Conservation (phyloP, 1,140 invertebrate genomes). For the Steinernema feltiae region DNA sequence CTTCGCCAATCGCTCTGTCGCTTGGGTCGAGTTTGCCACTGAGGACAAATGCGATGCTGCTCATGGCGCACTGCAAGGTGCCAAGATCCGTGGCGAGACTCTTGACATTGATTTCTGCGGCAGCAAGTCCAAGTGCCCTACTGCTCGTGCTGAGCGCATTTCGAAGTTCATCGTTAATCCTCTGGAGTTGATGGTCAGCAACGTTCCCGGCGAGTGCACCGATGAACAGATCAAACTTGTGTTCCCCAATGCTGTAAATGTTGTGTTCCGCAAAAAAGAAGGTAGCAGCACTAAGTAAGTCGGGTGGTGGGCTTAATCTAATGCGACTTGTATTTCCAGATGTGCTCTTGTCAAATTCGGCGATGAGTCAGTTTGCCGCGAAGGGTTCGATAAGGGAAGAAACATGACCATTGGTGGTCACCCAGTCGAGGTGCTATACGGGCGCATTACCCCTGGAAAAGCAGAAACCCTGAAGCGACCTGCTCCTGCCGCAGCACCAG, state of each 20-base stretch:
- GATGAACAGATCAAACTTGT: slow-evolving; percentile 22
- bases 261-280: slow-evolving; percentile 16
- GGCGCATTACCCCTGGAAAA: neutral
- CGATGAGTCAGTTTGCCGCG: slow-evolving; percentile 20
- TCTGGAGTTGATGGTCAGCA: slow-evolving; percentile 25
- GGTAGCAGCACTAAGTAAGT: neutral
- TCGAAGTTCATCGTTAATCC: slow-evolving; percentile 20
- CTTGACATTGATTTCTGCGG: slow-evolving; percentile 33
- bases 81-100: slow-evolving; percentile 20
- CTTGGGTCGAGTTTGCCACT: slow-evolving; percentile 29
- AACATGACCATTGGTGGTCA: slow-evolving; percentile 20
- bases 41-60: slow-evolving; percentile 31
- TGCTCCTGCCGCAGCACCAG: neutral
- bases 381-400: slow-evolving; percentile 24
- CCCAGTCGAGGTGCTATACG: slow-evolving; percentile 27
- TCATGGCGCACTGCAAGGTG: slow-evolving; percentile 20
- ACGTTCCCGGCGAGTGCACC: slow-evolving; percentile 5
- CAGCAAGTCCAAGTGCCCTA: slow-evolving; percentile 12
- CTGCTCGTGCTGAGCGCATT: slow-evolving; percentile 13
- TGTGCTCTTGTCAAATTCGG: slow-evolving; percentile 23
- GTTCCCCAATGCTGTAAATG: slow-evolving; percentile 19
- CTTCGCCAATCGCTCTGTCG: slow-evolving; percentile 19
- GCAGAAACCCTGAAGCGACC: neutral
- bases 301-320: neutral
- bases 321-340: neutral